These are phyloP conservation scores for Paedocypris micromegethes DNA, from an alignment of 2,797 vertebrate genomes.

Conservation along the genomic window DNA sequence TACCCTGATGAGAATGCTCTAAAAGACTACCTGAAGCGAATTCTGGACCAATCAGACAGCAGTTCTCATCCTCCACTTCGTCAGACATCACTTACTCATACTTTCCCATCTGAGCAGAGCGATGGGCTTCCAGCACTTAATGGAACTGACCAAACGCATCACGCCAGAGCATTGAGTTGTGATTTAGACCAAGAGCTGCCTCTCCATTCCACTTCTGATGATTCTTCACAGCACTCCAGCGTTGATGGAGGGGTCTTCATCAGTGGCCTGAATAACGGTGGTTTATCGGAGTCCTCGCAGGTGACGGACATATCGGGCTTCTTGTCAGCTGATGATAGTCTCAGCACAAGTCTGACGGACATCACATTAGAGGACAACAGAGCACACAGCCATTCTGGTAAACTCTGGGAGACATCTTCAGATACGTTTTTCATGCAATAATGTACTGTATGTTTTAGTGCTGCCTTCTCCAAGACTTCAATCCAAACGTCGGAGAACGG, in stretches of 20 bases:
- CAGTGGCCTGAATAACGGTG: conserved; percentile 54
- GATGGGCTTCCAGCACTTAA: conserved; percentile 16
- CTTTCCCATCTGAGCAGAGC: conserved; percentile 41
- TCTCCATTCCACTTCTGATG: conserved; percentile 18
- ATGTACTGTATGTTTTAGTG: conserved; percentile 52
- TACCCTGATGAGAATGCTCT: conserved; percentile 67
- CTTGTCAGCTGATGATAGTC: conserved; percentile 70
- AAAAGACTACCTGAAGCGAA: conserved; percentile 65
- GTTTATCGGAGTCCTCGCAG: conserved; percentile 55
- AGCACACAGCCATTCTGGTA: conserved; percentile 41
- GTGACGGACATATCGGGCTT: conserved; percentile 58
- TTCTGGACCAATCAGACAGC: conserved; percentile 60
- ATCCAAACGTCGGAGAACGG: conserved; percentile 60
- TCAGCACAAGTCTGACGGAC: conserved; percentile 85
- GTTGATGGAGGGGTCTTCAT: conserved; percentile 66
- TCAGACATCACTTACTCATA: conserved; percentile 58
- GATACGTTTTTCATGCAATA: background rate
- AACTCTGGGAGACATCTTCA: too few species aligned
- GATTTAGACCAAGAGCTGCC: background rate
- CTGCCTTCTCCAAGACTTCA: conserved; percentile 71
- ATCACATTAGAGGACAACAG: conserved; percentile 77
- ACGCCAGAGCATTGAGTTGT: conserved; percentile 8
- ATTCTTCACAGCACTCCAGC: conserved; percentile 31
- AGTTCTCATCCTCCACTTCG: conserved; percentile 71
- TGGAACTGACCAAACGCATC: background rate